These are phyloP conservation scores for Dinomys branickii DNA, from an alignment of 2,113 vertebrate species.

Conservation along the genomic window DNA sequence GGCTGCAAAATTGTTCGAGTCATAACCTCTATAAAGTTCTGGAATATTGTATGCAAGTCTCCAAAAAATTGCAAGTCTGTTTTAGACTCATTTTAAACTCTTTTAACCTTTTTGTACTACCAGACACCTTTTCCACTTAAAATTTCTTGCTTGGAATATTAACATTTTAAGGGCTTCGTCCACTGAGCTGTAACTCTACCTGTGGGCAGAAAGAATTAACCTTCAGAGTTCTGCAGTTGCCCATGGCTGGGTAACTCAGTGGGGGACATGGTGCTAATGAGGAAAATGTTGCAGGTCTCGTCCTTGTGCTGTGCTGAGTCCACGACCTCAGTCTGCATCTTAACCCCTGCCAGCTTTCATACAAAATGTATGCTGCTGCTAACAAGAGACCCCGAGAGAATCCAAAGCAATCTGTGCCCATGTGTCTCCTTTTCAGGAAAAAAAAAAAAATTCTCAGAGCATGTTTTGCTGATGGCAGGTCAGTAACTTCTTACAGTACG, in stretches of 20 bases:
- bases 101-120: conserved; percentile 62
- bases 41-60: conserved; percentile 63
- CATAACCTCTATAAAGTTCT: conserved; percentile 60
- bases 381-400: conserved; percentile 33
- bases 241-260: conserved; percentile 62
- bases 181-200: conserved; percentile 64
- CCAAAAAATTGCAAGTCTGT: conserved; percentile 48
- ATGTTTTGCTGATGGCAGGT: conserved; percentile 16
- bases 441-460: conserved; percentile 38
- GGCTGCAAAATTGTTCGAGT: conserved; percentile 40
- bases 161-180: conserved; percentile 68
- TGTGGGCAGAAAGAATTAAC: conserved; percentile 74
- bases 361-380: conserved; percentile 44
- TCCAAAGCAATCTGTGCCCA: conserved; percentile 31
- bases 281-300: conserved; percentile 30
- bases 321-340: neutral
- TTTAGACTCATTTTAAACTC: conserved; percentile 63
- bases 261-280: conserved; percentile 64
- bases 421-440: neutral
- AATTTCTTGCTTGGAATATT: conserved; percentile 56
- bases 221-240: conserved; percentile 59
- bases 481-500: neutral
- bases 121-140: conserved; percentile 62
- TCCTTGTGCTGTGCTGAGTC: neutral
- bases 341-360: conserved; percentile 25